Evolutionary conservation across 1,140 invertebrate genomes (phyloP), one percentile per base, ranked within the genome.

Genomic region (Teleopsis dalmanni): DNA sequence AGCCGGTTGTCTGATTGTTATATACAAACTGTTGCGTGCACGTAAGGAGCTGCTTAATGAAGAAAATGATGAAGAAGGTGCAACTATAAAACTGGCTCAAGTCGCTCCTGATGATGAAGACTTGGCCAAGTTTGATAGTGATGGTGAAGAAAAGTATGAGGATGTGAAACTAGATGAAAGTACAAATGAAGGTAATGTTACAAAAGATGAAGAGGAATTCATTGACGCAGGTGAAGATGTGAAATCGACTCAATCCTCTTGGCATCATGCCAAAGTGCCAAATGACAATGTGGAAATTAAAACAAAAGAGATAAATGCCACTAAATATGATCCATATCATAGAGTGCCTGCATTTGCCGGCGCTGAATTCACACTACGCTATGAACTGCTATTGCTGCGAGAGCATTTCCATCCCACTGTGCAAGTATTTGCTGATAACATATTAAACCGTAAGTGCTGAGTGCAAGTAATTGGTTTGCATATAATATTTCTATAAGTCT

Each of bases 381-480:
- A 80, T 53, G 95, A 98, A 71, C 73, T 98, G 4, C 42, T 78
- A 16, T 67, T 76, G 1, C 73, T 98, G 1, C 61, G 76, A 2
- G 63, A 75, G 6, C 91, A 98, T 71, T 95, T 82, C 71, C 95
- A 98, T 76, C 95, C 95, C 2, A 87, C 88, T 29, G 89, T 96
- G 10, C 76, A 85, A 41, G 71, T 96, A 29, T 98, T 95, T 76
- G 90, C 92, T 1, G 75, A 81, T 31, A 85, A 82, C 47, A 75
- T 98, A n/a, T 57, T 94, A 1, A 72, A 85, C 54, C 82, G 87
- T 80, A 68, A 76, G 72, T 57, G 14, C n/a, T 34, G 25, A 46
- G 11, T 29, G 27, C 7, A 29, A 29, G 13, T 8, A 33, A 46
- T 46, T 4, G 4, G 11, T 26, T 23, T 18, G 3, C 27, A 13